Base-by-base conservation (phyloP, 2,888 invertebrate species). In the Ennomos erosarius region DNA sequence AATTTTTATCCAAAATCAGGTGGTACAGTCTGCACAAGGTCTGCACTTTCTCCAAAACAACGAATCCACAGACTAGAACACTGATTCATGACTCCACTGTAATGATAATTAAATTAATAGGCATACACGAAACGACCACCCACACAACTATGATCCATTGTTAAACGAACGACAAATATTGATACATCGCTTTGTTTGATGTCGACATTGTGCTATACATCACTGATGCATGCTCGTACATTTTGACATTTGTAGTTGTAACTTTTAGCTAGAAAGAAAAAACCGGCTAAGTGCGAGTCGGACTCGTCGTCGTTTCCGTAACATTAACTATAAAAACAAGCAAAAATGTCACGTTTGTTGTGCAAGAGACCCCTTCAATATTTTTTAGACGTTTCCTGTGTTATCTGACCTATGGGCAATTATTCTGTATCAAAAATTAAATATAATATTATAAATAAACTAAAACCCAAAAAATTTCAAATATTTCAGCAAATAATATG, bases 91-190 rank as follows among this genome's bases (percentile, higher is more conserved):
- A 68, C 67, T 64, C 57, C 61, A 60, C 64, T 62, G 74, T 68
- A 75, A 79, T 74, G 87, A 82, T 90, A 88, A 89, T 88, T 82
- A 74, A 87, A 88, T 88, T 85, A 87, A 85, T 85, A 81, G 80
- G 70, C 76, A 78, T 69, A 79, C 77, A 76, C 69, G 76, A 80
- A 75, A 63, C 62, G 81, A 65, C 86, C 87, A 83, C 89, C 87
- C 86, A 86, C 87, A 65, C 73, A 8, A 68, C 67, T 58, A 74
- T 82, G 76, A 83, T 79, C 68, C 75, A 86, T 88, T 89, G 87
- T 88, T 85, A 74, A 79, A 71, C 68, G 70, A 75, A 83, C 75
- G 86, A 88, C 88, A 88, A 88, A 90, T 87, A 88, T 89, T 88
- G 85, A 83, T 80, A 82, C 81, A 79, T 81, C 80, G 75, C 78